phyloP scores from a whole-genome alignment of 2,113 vertebrate species.

The Bubalus kerabau region DNA sequence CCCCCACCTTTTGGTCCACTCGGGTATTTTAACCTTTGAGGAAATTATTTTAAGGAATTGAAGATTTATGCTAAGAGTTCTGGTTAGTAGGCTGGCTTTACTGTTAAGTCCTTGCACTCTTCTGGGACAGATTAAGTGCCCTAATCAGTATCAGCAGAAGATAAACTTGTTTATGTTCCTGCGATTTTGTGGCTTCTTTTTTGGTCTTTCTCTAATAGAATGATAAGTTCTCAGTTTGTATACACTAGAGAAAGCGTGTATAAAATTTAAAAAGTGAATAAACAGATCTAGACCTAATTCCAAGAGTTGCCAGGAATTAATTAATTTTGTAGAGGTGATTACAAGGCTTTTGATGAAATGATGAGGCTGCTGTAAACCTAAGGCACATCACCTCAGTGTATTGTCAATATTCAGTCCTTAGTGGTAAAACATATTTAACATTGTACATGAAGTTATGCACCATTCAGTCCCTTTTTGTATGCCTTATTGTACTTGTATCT shows the following conservation, averaged over 20 bases:
- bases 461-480: not conserved
- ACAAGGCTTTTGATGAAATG: conserved; percentile 55
- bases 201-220: not conserved
- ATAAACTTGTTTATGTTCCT: conserved; percentile 56
- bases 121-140: conserved; percentile 65
- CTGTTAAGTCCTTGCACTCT: conserved; percentile 2
- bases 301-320: conserved; percentile 49
- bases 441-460: not conserved
- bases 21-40: conserved; percentile 38
- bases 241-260: not conserved
- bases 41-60: conserved; percentile 46
- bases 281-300: conserved; percentile 25
- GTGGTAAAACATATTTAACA: conserved; percentile 10
- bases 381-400: conserved; percentile 11
- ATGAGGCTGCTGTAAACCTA: conserved; percentile 38
- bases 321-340: conserved; percentile 60
- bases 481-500: not conserved
- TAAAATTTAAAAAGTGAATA: conserved; percentile 33
- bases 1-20: not conserved
- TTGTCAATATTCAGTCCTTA: conserved; percentile 19
- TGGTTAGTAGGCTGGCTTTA: conserved; percentile 29
- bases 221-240: not conserved
- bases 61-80: conserved; percentile 32
- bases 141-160: conserved; percentile 57
- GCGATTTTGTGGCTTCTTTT: not conserved